Evolutionary conservation across 2,888 invertebrate species (phyloP), one percentile per base, ranked within the genome.

Genomic region (Drosophila seclusa): DNA sequence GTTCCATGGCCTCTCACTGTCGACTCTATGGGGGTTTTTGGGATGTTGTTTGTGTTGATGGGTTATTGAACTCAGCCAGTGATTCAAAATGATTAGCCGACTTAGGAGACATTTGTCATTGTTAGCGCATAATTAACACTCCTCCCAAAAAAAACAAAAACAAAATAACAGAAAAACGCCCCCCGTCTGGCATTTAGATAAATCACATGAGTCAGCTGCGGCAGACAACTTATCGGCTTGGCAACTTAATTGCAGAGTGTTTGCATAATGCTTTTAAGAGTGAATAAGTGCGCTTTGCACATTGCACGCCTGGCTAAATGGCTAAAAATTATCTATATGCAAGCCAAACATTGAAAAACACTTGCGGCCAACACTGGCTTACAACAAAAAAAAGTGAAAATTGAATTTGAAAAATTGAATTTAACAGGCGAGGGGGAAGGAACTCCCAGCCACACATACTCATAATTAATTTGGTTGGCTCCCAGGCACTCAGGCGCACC

Each of bases 401-500:
- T 84, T 89, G 89, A 87, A 89, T 83, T 88, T 76, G 75, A 58
- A 55, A 53, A 45, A 45, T 45, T 45, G 45, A 45, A 45, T 45
- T 45, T 45, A 24, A 50, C 27, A 36, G 31, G 36, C 13, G 13
- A 27, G 49, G 1, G 16, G 11, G 3, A 31, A 36, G 24, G 11
- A 38, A 68, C 57, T 10, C 29, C 31, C 40, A 67, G 57, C 49
- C 71, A 49, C 55, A 61, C 80, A 79, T 76, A 91, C 84, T 91
- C 91, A 91, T 91, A 91, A 91, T 92, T 91, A 91, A 91, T 91
- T 92, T 91, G 86, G 81, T 54, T 55, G 42, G 78, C 83, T 73
- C 61, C 67, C 68, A 38, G 29, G 60, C 42, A 68, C 68, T 18
- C 24, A 36, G 36, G 53, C 50, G 53, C 53, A 34, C 36, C 36